Evolutionary conservation across 2,113 vertebrate species (phyloP), one percentile per base, ranked within the genome.

Genomic region (Heterotilapia buettikoferi): DNA sequence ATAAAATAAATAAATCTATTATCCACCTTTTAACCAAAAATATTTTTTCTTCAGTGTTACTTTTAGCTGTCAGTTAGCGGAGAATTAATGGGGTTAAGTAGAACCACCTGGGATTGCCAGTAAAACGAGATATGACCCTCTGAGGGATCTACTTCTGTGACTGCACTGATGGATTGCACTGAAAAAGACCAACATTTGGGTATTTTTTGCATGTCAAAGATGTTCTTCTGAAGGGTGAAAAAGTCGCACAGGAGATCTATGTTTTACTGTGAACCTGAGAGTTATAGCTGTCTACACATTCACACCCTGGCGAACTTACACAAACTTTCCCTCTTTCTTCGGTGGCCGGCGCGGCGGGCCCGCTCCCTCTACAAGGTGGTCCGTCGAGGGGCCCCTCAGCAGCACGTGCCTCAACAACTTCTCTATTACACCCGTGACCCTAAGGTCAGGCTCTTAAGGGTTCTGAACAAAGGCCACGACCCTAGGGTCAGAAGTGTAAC

Each of bases 391-490:
- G 95, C 95, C 96, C 94, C 95, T 92, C 90, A 3, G 89, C 95
- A 91, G 96, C 98, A 97, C 97, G 97, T 92, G 98, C 97, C 97
- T 92, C 95, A 92, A 97, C 97, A 97, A 97, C 97, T 97, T 97
- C 97, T 98, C 97, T 96, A 97, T 97, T 98, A 97, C 97, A 96
- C 90, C 93, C 93, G 93, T 96, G 97, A 97, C 97, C 96, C 92
- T 59, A 89, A 96, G 97, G 97, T 97, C 97, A 97, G 94, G 88
- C 96, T 97, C 96, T 97, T 97, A 97, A 97, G 97, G 96, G 96
- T 94, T 95, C 85, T 59, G 97, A 98, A 98, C 97, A 98, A 98
- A 98, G 97, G 97, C 96, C 97, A 94, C 71, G 97, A 98, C 97
- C 98, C 91, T 6, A 14, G 90, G 97, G 97, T 98, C 97, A 98